phyloP scores from a whole-genome alignment of 2,888 invertebrate genomes.

The Entomobrya multifasciata region DNA sequence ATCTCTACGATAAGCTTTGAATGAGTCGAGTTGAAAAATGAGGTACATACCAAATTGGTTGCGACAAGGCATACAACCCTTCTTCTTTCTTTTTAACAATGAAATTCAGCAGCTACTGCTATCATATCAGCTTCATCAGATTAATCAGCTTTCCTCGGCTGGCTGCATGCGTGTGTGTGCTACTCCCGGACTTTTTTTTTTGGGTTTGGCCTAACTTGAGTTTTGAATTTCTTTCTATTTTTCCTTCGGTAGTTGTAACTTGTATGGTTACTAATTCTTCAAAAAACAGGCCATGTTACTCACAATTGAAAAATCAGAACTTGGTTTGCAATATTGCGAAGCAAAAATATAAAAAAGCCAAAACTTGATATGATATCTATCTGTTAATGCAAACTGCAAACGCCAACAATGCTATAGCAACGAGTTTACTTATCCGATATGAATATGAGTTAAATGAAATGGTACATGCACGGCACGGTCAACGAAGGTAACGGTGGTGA shows the following conservation, averaged over 20 bases:
- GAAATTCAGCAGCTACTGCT: background rate
- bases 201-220: conserved; percentile 41
- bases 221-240: conserved; percentile 9
- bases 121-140: background rate
- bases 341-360: background rate
- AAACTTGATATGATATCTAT: too few relatives aligned
- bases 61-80: too few relatives aligned
- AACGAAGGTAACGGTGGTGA: background rate
- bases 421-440: background rate
- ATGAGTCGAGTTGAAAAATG: too few relatives aligned
- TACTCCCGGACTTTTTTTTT: conserved; percentile 57
- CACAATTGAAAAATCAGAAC: background rate
- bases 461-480: background rate
- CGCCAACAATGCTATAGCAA: too few relatives aligned
- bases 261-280: background rate
- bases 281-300: conserved; percentile 10
- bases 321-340: background rate
- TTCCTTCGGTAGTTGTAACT: background rate
- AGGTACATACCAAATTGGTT: too few relatives aligned
- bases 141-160: background rate
- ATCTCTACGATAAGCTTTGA: too few relatives aligned
- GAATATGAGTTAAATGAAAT: background rate
- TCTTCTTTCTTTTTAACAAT: background rate
- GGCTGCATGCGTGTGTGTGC: background rate
- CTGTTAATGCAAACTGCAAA: too few relatives aligned